These are phyloP conservation scores for Drosophila nikananu DNA, from an alignment of 1,140 invertebrate species.

Conservation along the genomic window DNA sequence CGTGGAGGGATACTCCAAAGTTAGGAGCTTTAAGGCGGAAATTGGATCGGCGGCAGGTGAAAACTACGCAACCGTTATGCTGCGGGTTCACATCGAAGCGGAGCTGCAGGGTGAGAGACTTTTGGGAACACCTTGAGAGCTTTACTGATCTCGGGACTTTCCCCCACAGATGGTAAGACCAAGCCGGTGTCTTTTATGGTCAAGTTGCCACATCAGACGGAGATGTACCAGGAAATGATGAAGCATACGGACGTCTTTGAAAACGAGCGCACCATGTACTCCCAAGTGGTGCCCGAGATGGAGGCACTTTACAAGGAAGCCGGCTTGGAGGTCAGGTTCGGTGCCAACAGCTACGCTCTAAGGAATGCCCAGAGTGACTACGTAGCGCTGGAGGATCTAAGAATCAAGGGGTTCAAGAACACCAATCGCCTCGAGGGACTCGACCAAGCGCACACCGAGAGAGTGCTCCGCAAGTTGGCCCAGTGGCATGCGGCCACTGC, in stretches of 20 bases:
- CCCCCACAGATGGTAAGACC: constrained; percentile 51
- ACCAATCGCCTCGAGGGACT: constrained; percentile 86
- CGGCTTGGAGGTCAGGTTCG: constrained; percentile 57
- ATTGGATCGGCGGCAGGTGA: constrained; percentile 55
- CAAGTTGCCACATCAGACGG: constrained; percentile 53
- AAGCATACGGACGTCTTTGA: constrained; percentile 56
- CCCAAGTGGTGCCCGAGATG: constrained; percentile 60
- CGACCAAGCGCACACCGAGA: constrained; percentile 85
- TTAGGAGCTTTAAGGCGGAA: constrained; percentile 55
- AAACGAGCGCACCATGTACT: constrained; percentile 58
- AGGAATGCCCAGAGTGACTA: constrained; percentile 36
- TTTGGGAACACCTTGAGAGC: neutral
- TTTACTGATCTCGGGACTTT: too few species aligned
- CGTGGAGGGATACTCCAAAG: constrained; percentile 56
- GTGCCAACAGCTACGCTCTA: constrained; percentile 55
- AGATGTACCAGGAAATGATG: constrained; percentile 31
- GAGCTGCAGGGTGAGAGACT: constrained; percentile 57
- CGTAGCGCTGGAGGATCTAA: constrained; percentile 87
- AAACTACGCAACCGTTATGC: constrained; percentile 65
- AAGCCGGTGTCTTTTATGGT: constrained; percentile 62
- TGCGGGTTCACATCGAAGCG: constrained; percentile 56
- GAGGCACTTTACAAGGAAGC: constrained; percentile 78
- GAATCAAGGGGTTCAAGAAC: constrained; percentile 82
- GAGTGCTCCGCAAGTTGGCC: constrained; percentile 86
- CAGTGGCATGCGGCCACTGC: constrained; percentile 86